Evolutionary conservation across 2,113 vertebrate species (phyloP).

Genomic region (Phyllostomus hastatus): DNA sequence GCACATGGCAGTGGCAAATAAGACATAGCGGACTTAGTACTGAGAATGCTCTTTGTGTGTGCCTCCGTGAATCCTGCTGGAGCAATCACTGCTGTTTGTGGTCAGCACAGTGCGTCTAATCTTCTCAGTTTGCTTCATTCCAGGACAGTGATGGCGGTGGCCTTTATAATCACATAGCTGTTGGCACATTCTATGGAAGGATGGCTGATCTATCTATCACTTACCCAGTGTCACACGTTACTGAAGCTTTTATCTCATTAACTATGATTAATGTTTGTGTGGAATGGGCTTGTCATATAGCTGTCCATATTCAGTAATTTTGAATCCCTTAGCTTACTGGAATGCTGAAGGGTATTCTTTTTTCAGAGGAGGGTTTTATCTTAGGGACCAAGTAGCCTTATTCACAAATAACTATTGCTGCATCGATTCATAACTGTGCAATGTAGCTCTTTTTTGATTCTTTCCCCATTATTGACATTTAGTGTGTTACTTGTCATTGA

Average conservation of each 20-base stretch:
- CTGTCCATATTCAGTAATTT: constrained; percentile 52
- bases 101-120: neutral
- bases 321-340: constrained; percentile 38
- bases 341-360: neutral
- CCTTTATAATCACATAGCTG: constrained; percentile 66
- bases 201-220: constrained; percentile 61
- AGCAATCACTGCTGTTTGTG: constrained; percentile 68
- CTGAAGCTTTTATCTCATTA: constrained; percentile 67
- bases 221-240: constrained; percentile 7
- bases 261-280: constrained; percentile 42
- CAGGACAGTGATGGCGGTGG: constrained; percentile 16
- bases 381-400: neutral
- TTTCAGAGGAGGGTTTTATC: neutral
- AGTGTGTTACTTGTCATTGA: neutral
- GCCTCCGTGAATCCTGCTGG: constrained; percentile 71
- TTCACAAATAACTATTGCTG: neutral
- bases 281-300: constrained; percentile 51
- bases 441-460: neutral
- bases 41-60: constrained; percentile 73
- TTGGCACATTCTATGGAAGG: constrained; percentile 58
- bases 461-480: neutral
- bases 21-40: constrained; percentile 78
- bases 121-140: constrained; percentile 41
- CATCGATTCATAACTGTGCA: neutral
- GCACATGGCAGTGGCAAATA: constrained; percentile 72